Evolutionary conservation across 2,113 vertebrate genomes (phyloP).

Genomic region (Catharus minimus): DNA sequence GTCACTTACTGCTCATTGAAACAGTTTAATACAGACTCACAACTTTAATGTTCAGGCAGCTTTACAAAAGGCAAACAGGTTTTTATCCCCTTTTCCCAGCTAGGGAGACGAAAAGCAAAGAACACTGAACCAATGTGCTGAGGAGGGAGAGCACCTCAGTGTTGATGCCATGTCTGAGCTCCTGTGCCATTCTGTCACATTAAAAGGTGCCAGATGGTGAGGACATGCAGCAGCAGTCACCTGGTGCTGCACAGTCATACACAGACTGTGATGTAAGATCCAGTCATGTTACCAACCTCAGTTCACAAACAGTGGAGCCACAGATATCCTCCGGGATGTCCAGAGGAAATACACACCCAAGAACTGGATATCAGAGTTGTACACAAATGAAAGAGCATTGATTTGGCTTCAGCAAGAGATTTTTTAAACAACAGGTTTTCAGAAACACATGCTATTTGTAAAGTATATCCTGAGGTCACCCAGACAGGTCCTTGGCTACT

Average conservation of each 20-base stretch:
- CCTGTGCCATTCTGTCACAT: not conserved
- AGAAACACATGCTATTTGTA: conserved; percentile 39
- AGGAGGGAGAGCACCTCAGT: not conserved
- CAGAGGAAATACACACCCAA: conserved; percentile 67
- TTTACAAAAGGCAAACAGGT: not conserved
- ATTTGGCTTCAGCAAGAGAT: conserved; percentile 20
- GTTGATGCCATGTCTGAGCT: not conserved
- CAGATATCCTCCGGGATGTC: conserved; percentile 52
- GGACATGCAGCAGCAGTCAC: not conserved
- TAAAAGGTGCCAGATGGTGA: not conserved
- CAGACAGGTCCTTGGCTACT: not conserved
- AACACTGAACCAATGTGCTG: not conserved
- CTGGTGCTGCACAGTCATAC: not conserved
- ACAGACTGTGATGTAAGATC: not conserved
- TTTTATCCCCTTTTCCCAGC: not conserved
- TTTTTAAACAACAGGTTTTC: conserved; percentile 44
- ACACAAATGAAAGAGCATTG: conserved; percentile 32
- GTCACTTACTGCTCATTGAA: not conserved
- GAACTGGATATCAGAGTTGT: conserved; percentile 31
- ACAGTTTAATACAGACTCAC: not conserved
- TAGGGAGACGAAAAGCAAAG: not conserved
- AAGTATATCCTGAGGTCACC: not conserved
- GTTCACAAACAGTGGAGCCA: conserved; percentile 24
- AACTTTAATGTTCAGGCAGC: not conserved
- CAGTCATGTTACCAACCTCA: not conserved